Percentiles rank a stretch among this genome's conserved stretches.
Evolutionary conservation across 2,888 invertebrate species (phyloP).

Genomic region (Amphipoea lucens): DNA sequence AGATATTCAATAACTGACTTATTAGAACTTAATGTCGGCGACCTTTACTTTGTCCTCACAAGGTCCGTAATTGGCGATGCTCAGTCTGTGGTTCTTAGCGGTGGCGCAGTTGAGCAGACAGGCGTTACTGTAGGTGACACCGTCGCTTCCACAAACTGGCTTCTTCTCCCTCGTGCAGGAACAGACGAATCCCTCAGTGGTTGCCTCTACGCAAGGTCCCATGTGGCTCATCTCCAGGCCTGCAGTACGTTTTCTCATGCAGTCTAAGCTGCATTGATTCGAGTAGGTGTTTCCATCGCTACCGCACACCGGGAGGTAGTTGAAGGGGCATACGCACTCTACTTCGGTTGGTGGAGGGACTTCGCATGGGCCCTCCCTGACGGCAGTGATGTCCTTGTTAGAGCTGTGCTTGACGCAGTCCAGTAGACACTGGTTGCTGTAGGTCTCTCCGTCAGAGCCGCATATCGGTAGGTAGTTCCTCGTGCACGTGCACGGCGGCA

Average conservation of each 20-base stretch:
- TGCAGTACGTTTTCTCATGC: constrained; percentile 48
- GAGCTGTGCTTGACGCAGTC: constrained; percentile 80
- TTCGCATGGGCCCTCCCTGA: constrained; percentile 52
- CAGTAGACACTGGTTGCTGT: constrained; percentile 92
- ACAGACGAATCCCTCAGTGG: constrained; percentile 48
- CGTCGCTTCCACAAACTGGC: constrained; percentile 74
- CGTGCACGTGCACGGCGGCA: constrained; percentile 76
- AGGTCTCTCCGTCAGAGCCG: constrained; percentile 93
- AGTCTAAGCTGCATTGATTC: constrained; percentile 70
- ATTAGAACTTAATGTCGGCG: constrained; percentile 29
- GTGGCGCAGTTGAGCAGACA: constrained; percentile 71
- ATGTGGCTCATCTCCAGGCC: constrained; percentile 35
- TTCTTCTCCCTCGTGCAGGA: constrained; percentile 66
- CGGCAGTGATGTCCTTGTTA: constrained; percentile 43
- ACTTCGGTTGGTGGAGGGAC: neutral
- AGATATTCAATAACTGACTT: constrained; percentile 2
- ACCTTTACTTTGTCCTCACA: constrained; percentile 61
- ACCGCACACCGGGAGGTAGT: constrained; percentile 73
- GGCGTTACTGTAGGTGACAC: constrained; percentile 70
- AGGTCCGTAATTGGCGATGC: constrained; percentile 50
- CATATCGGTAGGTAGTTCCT: constrained; percentile 89
- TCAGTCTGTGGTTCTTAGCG: constrained; percentile 48
- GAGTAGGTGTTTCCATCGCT: constrained; percentile 72
- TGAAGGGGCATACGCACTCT: constrained; percentile 64
- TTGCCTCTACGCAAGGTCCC: constrained; percentile 23